These are phyloP conservation scores for Papilio aristodemus DNA, from an alignment of 1,140 invertebrate species.

Conservation along the genomic window DNA sequence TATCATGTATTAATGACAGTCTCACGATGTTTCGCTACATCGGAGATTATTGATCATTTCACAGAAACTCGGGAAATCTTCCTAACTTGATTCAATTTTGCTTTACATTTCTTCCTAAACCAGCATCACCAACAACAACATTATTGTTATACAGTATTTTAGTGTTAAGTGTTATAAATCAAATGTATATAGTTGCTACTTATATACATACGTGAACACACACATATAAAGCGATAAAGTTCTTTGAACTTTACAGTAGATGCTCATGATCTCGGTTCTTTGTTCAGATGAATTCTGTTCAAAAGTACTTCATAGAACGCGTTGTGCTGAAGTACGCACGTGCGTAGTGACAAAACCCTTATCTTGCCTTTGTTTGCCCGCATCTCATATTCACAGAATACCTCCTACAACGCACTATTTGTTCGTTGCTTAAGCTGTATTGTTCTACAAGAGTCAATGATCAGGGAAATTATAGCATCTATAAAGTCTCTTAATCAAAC, in stretches of 20 bases:
- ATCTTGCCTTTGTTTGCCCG: conserved; percentile 52
- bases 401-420: conserved; percentile 25
- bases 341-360: conserved; percentile 55
- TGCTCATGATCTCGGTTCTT: conserved; percentile 37
- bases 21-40: too few species aligned
- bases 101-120: too few species aligned
- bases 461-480: conserved; percentile 3
- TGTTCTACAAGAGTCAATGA: conserved; percentile 23
- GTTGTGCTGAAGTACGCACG: conserved; percentile 52
- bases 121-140: conserved; percentile 12
- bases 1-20: too few species aligned
- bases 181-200: background rate
- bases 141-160: conserved; percentile 45
- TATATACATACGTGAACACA: background rate
- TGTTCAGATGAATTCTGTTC: conserved; percentile 42
- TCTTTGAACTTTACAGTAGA: conserved; percentile 34
- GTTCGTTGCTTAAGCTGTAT: conserved; percentile 18
- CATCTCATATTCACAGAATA: conserved; percentile 41
- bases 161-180: conserved; percentile 29
- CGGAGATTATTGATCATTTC: too few species aligned
- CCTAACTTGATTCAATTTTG: too few species aligned
- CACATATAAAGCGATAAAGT: conserved; percentile 32
- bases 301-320: conserved; percentile 33
- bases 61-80: too few species aligned
- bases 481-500: background rate